Evolutionary conservation across 2,888 invertebrate genomes (phyloP).

Genomic region (Oscheius sp.): DNA sequence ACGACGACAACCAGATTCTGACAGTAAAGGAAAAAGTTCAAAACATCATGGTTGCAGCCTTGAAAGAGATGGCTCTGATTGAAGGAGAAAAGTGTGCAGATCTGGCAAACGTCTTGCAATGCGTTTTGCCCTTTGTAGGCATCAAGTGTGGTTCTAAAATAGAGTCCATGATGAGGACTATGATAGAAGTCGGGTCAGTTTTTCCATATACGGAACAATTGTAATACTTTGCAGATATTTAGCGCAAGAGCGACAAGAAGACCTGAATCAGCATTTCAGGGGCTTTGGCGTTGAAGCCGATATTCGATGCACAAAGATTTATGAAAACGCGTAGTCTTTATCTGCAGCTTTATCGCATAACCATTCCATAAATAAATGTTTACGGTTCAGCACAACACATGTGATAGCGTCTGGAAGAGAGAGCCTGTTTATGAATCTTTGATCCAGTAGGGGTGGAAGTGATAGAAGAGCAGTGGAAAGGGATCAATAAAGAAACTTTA

Average conservation of each 20-base stretch:
- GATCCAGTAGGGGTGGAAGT: too few species aligned
- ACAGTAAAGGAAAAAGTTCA: conserved; percentile 51
- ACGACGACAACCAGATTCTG: conserved; percentile 50
- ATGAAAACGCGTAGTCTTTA: conserved; percentile 37
- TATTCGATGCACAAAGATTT: conserved; percentile 41
- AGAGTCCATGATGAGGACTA: conserved; percentile 40
- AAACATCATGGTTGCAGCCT: conserved; percentile 41
- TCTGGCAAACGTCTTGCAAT: conserved; percentile 44
- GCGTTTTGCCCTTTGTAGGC: conserved; percentile 47
- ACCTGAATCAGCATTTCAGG: conserved; percentile 47
- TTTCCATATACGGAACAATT: not conserved
- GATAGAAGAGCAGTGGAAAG: too few species aligned
- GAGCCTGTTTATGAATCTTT: too few species aligned
- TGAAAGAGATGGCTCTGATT: conserved; percentile 44
- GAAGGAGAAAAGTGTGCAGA: conserved; percentile 52
- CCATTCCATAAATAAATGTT: conserved; percentile 23
- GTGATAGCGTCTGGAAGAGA: conserved; percentile 5
- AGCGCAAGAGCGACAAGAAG: conserved; percentile 45
- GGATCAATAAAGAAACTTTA: too few species aligned
- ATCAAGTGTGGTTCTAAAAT: conserved; percentile 49
- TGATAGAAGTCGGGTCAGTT: conserved; percentile 48
- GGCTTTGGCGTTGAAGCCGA: conserved; percentile 49
- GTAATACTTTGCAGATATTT: conserved; percentile 40
- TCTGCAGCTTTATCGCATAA: conserved; percentile 4
- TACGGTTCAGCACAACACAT: not conserved